Conservation (phyloP, 2,888 invertebrate genomes). For the Xestia c-nigrum region DNA sequence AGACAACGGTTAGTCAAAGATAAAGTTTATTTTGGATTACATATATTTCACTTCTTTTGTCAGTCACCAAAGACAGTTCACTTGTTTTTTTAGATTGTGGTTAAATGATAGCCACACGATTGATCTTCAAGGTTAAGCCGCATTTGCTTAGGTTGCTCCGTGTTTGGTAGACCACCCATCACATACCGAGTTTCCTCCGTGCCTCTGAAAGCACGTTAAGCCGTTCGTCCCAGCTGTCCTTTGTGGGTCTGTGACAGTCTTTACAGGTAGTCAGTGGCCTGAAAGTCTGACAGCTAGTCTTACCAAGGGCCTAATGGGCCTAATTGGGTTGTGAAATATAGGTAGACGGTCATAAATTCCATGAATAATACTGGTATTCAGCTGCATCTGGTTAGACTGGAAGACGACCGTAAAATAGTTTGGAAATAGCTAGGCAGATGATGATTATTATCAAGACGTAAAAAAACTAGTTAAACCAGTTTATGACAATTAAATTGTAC, state of each 20-base stretch:
- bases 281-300: not conserved
- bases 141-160: not conserved
- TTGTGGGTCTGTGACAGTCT: not conserved
- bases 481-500: not conserved
- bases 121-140: not conserved
- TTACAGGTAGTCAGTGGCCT: not conserved
- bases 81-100: not conserved
- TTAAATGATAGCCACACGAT: not conserved
- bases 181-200: not conserved
- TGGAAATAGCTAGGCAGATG: not conserved
- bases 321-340: not conserved
- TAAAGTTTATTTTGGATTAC: too few relatives aligned
- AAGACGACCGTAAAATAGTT: not conserved
- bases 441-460: not conserved
- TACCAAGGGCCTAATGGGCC: not conserved
- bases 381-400: not conserved
- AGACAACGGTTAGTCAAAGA: too few relatives aligned
- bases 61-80: too few relatives aligned
- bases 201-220: not conserved
- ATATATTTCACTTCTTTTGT: too few relatives aligned
- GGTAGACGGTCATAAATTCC: not conserved
- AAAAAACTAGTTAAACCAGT: not conserved
- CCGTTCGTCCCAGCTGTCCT: too few relatives aligned
- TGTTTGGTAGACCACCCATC: not conserved
- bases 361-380: not conserved